Percentiles rank a stretch among this genome's conserved stretches.
phyloP scores from a whole-genome alignment of 2,888 invertebrate species.

The Esperia sulphurella region DNA sequence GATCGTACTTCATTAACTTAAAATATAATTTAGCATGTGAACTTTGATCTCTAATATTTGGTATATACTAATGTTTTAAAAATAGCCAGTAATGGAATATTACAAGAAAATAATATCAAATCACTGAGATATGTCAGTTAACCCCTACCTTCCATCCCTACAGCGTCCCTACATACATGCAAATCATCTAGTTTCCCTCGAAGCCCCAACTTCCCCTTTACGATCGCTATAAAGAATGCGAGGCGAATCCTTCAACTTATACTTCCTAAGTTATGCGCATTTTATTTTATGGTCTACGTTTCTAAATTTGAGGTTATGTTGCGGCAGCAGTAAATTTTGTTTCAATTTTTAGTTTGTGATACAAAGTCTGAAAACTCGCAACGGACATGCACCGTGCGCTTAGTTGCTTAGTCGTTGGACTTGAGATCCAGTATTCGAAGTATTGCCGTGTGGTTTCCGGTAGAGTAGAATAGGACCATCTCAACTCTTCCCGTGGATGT shows the following conservation, averaged over 20 bases:
- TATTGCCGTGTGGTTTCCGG: no score
- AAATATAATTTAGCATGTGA: no score
- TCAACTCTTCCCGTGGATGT: no score
- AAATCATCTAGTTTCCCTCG: slow-evolving; percentile 41
- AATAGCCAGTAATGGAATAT: no score
- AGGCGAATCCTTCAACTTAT: slow-evolving; percentile 39
- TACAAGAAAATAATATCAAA: not conserved
- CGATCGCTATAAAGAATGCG: slow-evolving; percentile 49
- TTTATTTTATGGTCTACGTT: slow-evolving; percentile 6
- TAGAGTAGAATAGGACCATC: no score
- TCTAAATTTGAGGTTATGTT: not conserved
- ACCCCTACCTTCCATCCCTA: not conserved
- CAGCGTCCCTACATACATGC: slow-evolving; percentile 39
- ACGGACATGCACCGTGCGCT: no score
- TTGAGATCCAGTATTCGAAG: no score
- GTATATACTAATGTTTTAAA: no score
- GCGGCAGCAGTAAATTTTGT: not conserved
- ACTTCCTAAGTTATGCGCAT: slow-evolving; percentile 20
- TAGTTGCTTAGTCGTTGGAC: no score
- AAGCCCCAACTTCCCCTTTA: slow-evolving; percentile 31
- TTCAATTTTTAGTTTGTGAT: not conserved
- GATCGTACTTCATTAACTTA: no score
- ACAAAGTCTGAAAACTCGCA: no score
- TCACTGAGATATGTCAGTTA: not conserved
- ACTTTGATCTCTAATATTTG: no score